Percentiles rank a stretch among this genome's conserved stretches.
These are phyloP conservation scores for Oriolus oriolus DNA, from an alignment of 2,113 vertebrate genomes.

Conservation along the genomic window DNA sequence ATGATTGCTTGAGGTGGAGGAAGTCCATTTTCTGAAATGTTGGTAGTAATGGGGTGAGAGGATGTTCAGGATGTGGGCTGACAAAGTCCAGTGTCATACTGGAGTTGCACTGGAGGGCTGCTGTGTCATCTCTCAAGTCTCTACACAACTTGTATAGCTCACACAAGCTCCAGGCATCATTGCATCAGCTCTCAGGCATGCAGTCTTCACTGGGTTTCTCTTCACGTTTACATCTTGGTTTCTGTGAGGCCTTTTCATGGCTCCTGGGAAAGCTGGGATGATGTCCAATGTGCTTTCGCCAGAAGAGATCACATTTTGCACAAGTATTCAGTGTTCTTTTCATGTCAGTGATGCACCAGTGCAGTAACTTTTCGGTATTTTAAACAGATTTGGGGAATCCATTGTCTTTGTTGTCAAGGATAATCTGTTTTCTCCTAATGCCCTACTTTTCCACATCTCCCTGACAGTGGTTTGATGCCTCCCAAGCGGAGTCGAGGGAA, in stretches of 20 bases:
- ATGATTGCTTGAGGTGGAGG: not conserved
- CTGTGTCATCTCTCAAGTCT: not conserved
- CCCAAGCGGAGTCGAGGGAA: slow-evolving; percentile 93
- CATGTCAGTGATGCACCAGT: not conserved
- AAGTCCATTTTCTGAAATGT: not conserved
- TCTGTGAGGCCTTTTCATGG: not conserved
- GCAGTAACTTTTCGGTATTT: not conserved
- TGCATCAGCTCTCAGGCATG: not conserved
- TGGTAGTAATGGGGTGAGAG: not conserved
- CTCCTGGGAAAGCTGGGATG: not conserved
- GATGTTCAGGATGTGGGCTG: not conserved
- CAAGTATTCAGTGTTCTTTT: not conserved
- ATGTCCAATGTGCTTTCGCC: not conserved
- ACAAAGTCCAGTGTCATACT: not conserved
- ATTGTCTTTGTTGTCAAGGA: not conserved
- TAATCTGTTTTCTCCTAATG: not conserved
- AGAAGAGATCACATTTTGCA: not conserved
- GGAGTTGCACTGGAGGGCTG: not conserved
- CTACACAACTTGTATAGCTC: not conserved
- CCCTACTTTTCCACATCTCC: not conserved
- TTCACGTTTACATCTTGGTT: not conserved
- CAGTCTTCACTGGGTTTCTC: not conserved
- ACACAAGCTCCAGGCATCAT: not conserved
- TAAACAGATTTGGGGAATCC: not conserved
- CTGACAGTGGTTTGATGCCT: slow-evolving; percentile 73